phyloP scores from a whole-genome alignment of 2,888 invertebrate genomes.

The Aphrophora alni region DNA sequence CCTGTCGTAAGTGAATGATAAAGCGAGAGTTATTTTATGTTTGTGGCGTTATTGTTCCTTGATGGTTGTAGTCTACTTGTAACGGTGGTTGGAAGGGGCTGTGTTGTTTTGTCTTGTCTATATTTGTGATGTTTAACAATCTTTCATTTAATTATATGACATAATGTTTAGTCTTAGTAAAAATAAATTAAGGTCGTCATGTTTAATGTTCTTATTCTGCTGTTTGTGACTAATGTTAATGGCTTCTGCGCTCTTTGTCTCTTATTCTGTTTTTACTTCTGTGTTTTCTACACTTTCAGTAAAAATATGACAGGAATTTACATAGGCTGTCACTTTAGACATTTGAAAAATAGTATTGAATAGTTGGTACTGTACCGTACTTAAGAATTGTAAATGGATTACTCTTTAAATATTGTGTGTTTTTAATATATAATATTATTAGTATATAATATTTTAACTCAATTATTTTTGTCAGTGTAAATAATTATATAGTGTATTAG shows the following conservation, averaged over 20 bases:
- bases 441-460: too few relatives aligned
- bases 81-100: not conserved
- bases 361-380: too few relatives aligned
- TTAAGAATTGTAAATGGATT: too few relatives aligned
- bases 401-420: too few relatives aligned
- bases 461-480: too few relatives aligned
- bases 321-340: too few relatives aligned
- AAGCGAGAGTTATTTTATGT: not conserved
- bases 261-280: not conserved
- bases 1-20: conserved; percentile 72
- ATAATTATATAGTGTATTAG: too few relatives aligned
- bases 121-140: not conserved
- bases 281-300: not conserved
- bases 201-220: not conserved
- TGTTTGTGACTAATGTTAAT: not conserved
- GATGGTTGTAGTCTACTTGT: not conserved
- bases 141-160: not conserved
- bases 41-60: not conserved
- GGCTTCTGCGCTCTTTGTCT: not conserved
- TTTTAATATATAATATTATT: too few relatives aligned
- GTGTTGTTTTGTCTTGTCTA: not conserved
- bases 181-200: not conserved
- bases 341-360: too few relatives aligned
- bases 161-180: not conserved
- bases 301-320: too few relatives aligned